These are phyloP conservation scores for Lates japonicus DNA, from an alignment of 2,797 vertebrate genomes.

Conservation along the genomic window DNA sequence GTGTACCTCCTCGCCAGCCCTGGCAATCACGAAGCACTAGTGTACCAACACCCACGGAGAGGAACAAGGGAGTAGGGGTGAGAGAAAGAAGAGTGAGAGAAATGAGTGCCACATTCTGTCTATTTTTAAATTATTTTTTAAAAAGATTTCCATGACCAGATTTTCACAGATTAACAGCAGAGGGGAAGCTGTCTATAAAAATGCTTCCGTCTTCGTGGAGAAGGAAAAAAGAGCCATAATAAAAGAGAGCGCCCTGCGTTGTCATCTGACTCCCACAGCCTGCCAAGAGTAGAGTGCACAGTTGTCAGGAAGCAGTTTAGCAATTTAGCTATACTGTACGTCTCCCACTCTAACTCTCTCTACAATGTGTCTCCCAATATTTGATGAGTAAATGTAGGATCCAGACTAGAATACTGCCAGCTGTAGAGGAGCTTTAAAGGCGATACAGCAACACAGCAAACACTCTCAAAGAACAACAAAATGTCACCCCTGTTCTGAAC, in stretches of 20 bases:
- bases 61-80: slow-evolving; percentile 50
- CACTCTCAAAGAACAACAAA: neutral
- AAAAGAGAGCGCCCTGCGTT: slow-evolving; percentile 25
- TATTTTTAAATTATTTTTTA: neutral
- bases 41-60: slow-evolving; percentile 77
- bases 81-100: slow-evolving; percentile 47
- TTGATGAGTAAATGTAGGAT: slow-evolving; percentile 24
- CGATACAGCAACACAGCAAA: neutral
- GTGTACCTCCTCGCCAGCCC: slow-evolving; percentile 69
- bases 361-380: slow-evolving; percentile 17
- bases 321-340: slow-evolving; percentile 23
- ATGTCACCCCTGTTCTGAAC: slow-evolving; percentile 9
- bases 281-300: slow-evolving; percentile 24
- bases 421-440: slow-evolving; percentile 14
- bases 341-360: slow-evolving; percentile 21
- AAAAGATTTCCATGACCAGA: slow-evolving; percentile 33
- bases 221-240: slow-evolving; percentile 6
- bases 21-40: slow-evolving; percentile 73
- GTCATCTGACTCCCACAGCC: slow-evolving; percentile 33
- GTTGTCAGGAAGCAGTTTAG: slow-evolving; percentile 39
- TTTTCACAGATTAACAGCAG: slow-evolving; percentile 41
- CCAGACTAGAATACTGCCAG: neutral
- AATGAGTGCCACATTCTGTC: slow-evolving; percentile 34
- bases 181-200: slow-evolving; percentile 23
- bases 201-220: slow-evolving; percentile 7